Base-by-base conservation (phyloP, 2,888 invertebrate genomes). In the Epirrhoe tristata region DNA sequence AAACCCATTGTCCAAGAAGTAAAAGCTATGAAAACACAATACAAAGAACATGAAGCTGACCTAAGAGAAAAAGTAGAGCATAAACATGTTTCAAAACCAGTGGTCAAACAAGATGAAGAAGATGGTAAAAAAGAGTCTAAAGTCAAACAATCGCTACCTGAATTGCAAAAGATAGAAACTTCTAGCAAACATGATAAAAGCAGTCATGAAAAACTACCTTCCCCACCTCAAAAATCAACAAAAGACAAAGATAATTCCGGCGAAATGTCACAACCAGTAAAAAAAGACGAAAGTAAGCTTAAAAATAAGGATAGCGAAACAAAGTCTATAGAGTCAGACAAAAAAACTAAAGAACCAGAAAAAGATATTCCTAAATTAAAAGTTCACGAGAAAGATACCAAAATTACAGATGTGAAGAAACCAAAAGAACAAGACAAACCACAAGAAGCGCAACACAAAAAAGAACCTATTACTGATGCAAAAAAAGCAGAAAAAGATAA, bases 261-360 rank as follows among this genome's bases (percentile, higher is more conserved):
- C 8, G 52, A 63, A 34, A 68, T 66, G 59, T 36, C 52, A 36
- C 48, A 46, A 59, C 10, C 12, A 8, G 36, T 16, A 43, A 69
- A 73, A 57, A 78, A 77, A 63, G 76, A 78, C n/a, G 77, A 77
- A 8, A 70, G 71, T 32, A 81, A 74, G 75, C 67, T 31, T 51
- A 70, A 67, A 67, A 69, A 72, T 5, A 80, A 76, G 63, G 12
- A 55, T 3, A 64, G 56, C 58, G 71, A 74, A 53, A 76, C 72
- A 24, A 74, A 77, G 66, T 31, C 65, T 0, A 76, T 75, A 34
- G 76, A 77, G 31, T n/a, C 56, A 74, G 50, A n/a, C 1, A 66
- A 68, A 34, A 68, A 59, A 55, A 16, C 43, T 0, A 67, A 65
- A 55, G 68, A 71, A 43, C 0, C 16, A n/a, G 70, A 65, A 60